Conservation (phyloP, 2,888 invertebrate species). For the Scaptomyza polygonia region DNA sequence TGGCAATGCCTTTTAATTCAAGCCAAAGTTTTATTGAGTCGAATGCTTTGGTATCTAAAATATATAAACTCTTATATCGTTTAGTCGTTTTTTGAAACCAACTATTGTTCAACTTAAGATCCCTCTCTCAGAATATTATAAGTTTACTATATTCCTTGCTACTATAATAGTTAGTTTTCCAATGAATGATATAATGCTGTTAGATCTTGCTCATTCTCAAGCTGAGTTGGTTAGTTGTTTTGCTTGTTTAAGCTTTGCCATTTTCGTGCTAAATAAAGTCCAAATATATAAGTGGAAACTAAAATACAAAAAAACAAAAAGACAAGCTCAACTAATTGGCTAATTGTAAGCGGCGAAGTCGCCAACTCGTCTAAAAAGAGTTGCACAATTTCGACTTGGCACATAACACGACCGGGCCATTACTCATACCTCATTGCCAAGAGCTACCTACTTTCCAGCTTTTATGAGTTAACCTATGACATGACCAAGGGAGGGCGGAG, state of each 20-base stretch:
- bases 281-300: slow-evolving; percentile 12
- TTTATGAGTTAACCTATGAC: slow-evolving; percentile 54
- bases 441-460: slow-evolving; percentile 37
- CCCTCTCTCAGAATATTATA: not conserved
- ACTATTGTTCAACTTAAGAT: not conserved
- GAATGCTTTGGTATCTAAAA: not conserved
- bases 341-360: slow-evolving; percentile 56
- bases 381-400: slow-evolving; percentile 57
- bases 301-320: slow-evolving; percentile 34
- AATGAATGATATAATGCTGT: slow-evolving; percentile 11
- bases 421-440: slow-evolving; percentile 21
- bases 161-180: not conserved
- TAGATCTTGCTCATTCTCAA: slow-evolving; percentile 1
- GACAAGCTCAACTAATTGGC: slow-evolving; percentile 57
- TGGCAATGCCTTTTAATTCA: not conserved
- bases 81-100: too few species aligned
- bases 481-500: not conserved
- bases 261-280: slow-evolving; percentile 28
- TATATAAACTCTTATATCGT: too few species aligned
- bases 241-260: not conserved
- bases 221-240: not conserved
- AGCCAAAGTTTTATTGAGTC: not conserved
- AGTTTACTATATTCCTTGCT: not conserved
- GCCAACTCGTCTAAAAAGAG: slow-evolving; percentile 33
- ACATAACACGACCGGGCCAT: slow-evolving; percentile 20